Conservation (phyloP, 2,113 vertebrate genomes). For the Prolemur simus region DNA sequence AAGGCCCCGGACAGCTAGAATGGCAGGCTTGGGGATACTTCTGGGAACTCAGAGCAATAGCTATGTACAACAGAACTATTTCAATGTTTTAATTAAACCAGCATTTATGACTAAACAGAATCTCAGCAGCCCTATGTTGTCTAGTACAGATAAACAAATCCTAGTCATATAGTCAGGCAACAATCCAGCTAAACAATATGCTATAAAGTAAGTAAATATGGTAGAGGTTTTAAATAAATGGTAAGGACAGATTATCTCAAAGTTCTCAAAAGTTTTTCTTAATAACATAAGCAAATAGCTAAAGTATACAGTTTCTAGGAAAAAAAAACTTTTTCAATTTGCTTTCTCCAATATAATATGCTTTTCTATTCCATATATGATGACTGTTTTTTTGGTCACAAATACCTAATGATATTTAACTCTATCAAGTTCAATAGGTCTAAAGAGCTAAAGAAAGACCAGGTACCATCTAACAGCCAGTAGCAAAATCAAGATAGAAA, state of each 20-base stretch:
- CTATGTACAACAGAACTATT: background rate
- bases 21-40: background rate
- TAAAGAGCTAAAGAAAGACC: background rate
- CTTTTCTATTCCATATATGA: background rate
- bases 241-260: background rate
- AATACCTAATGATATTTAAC: background rate
- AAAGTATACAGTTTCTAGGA: background rate
- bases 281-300: background rate
- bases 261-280: background rate
- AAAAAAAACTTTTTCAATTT: background rate
- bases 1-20: background rate
- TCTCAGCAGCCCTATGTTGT: background rate
- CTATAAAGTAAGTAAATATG: background rate
- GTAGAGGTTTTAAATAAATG: background rate
- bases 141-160: background rate
- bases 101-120: background rate
- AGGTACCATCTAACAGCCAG: background rate
- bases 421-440: background rate
- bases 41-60: background rate
- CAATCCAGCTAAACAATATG: background rate
- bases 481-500: background rate
- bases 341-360: background rate
- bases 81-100: constrained; percentile 7
- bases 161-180: background rate
- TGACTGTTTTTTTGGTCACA: background rate